Conservation (phyloP, 2,888 invertebrate genomes). For the Hipparchia semele region DNA sequence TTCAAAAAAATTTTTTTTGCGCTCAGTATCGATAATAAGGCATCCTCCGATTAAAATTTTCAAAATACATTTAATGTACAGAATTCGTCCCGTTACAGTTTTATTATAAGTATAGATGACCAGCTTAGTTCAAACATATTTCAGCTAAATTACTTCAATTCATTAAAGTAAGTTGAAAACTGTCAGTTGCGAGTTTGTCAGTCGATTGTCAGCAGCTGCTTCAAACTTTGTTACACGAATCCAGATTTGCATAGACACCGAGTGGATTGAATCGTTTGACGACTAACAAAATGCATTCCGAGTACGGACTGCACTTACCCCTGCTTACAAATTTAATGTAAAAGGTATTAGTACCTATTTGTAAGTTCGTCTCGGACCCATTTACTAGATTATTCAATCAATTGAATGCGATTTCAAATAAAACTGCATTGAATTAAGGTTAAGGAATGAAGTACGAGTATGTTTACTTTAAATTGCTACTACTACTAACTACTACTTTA, state of each 20-base stretch:
- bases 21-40: too few species aligned
- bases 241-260: conserved; percentile 35
- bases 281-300: conserved; percentile 30
- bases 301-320: conserved; percentile 13
- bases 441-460: too few species aligned
- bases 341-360: neutral
- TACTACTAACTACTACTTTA: too few species aligned
- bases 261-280: conserved; percentile 30
- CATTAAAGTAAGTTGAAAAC: conserved; percentile 12
- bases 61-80: too few species aligned
- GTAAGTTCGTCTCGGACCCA: neutral
- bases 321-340: conserved; percentile 14
- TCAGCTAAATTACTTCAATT: neutral
- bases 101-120: too few species aligned
- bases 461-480: too few species aligned
- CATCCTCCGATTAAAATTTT: too few species aligned
- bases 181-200: conserved; percentile 31
- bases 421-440: too few species aligned
- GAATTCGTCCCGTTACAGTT: too few species aligned
- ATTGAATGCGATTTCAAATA: neutral
- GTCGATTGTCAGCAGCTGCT: conserved; percentile 34
- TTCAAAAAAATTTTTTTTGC: too few species aligned
- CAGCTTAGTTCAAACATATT: neutral
- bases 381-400: conserved; percentile 1
- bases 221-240: conserved; percentile 33